phyloP scores from a whole-genome alignment of 2,113 vertebrate genomes.

The Proteles cristata region DNA sequence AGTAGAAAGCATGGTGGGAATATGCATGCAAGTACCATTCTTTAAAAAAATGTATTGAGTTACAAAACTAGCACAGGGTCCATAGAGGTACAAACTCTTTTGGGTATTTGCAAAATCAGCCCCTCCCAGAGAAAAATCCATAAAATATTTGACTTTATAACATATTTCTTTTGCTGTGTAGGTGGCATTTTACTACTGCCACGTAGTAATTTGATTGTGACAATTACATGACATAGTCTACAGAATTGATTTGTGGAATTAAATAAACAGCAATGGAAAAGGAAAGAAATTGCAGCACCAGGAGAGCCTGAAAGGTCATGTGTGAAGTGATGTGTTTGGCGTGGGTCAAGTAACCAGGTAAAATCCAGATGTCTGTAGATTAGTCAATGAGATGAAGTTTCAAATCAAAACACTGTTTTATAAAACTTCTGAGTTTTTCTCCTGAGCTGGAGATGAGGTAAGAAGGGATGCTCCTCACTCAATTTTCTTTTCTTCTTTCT shows the following conservation, averaged over 20 bases:
- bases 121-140: not conserved
- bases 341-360: not conserved
- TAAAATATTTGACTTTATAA: not conserved
- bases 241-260: not conserved
- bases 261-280: not conserved
- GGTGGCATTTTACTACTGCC: not conserved
- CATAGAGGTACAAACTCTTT: not conserved
- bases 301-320: not conserved
- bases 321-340: not conserved
- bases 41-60: not conserved
- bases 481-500: conserved; percentile 7
- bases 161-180: not conserved
- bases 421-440: not conserved
- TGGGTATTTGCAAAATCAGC: not conserved
- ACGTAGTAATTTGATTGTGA: not conserved
- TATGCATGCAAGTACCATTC: not conserved
- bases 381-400: not conserved
- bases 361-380: not conserved
- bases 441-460: not conserved
- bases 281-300: not conserved
- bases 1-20: not conserved
- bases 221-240: not conserved
- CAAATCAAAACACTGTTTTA: not conserved
- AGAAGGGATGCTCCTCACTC: not conserved
- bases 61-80: not conserved